Evolutionary conservation across 2,888 invertebrate species (phyloP).

Genomic region (Crocallis elinguaria): DNA sequence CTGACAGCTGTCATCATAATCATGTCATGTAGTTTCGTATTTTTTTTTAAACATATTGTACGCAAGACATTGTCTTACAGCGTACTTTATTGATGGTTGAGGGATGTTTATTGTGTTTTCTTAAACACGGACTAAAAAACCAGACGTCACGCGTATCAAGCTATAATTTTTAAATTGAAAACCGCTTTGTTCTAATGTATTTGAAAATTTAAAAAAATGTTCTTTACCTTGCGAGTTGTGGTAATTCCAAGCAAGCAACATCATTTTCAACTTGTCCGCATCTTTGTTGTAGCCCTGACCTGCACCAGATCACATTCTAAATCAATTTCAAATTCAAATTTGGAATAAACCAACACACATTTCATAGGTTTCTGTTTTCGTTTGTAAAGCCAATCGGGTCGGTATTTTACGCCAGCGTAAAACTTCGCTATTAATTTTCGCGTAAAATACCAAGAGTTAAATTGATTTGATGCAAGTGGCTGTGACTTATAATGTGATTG

Average conservation of each 20-base stretch:
- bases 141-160: too few relatives aligned
- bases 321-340: conserved; percentile 68
- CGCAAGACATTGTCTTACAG: too few relatives aligned
- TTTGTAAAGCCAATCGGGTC: conserved; percentile 34
- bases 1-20: too few relatives aligned
- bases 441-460: conserved; percentile 63
- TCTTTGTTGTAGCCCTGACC: conserved; percentile 89
- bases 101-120: too few relatives aligned
- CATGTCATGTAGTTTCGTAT: too few relatives aligned
- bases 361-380: not conserved
- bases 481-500: conserved; percentile 33
- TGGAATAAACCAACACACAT: conserved; percentile 44
- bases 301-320: conserved; percentile 83
- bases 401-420: conserved; percentile 22
- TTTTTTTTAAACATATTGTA: too few relatives aligned
- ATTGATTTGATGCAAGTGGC: conserved; percentile 84
- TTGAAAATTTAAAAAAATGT: conserved; percentile 15
- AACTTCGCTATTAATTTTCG: conserved; percentile 27
- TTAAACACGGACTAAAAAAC: too few relatives aligned
- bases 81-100: too few relatives aligned
- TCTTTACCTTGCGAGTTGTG: conserved; percentile 89
- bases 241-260: conserved; percentile 95
- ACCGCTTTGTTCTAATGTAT: not conserved
- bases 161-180: too few relatives aligned
- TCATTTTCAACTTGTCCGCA: conserved; percentile 94